A percentile compares a stretch with the other conserved stretches of the same genome.
Evolutionary conservation across 2,113 vertebrate species (phyloP).

Genomic region (Axis porcinus): DNA sequence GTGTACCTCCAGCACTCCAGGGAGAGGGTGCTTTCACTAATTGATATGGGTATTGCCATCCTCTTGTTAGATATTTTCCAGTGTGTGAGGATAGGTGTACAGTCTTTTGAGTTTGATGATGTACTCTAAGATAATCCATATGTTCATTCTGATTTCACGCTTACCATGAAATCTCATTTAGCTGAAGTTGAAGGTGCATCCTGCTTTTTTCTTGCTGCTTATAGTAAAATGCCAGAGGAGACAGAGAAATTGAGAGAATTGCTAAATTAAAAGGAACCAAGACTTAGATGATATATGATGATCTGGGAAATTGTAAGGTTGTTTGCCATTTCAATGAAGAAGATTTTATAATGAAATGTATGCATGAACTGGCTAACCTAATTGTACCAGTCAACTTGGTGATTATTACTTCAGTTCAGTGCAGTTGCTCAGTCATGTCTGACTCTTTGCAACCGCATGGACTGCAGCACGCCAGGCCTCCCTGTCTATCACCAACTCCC

Average conservation of each 20-base stretch:
- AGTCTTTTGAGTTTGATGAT: background rate
- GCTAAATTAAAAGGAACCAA: background rate
- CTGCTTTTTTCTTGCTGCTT: background rate
- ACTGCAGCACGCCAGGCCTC: background rate
- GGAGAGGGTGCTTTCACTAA: background rate
- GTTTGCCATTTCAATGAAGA: background rate
- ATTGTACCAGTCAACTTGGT: background rate
- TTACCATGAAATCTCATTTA: background rate
- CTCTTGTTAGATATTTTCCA: background rate
- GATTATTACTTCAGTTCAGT: background rate
- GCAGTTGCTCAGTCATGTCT: background rate
- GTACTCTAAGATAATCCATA: background rate
- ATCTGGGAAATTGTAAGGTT: background rate
- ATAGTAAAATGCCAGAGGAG: background rate
- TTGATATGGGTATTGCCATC: background rate
- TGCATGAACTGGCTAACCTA: background rate
- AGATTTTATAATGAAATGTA: background rate
- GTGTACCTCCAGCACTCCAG: background rate
- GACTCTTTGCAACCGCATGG: background rate
- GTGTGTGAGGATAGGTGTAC: background rate
- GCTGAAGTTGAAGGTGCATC: background rate
- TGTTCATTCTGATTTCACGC: background rate
- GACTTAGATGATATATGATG: background rate
- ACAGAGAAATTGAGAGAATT: background rate
- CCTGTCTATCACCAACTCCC: background rate